Evolutionary conservation across 92 coral and sea anemone species (phyloP).

Genomic region (Umimayanthus chanpuru): DNA sequence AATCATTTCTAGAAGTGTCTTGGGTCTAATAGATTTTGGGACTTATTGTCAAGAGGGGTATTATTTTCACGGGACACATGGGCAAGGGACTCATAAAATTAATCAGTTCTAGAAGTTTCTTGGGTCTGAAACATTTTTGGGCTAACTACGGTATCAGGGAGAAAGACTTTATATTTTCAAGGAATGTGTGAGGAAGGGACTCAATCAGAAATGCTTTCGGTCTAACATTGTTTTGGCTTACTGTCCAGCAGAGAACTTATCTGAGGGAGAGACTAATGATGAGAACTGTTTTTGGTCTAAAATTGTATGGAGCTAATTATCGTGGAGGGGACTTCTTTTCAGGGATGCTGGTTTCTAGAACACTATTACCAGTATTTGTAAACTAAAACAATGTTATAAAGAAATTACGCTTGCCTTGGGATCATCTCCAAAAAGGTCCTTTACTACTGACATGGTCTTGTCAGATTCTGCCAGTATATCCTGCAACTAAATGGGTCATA

Average conservation of each 20-base stretch:
- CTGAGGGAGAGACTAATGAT: no score
- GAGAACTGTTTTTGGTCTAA: no score
- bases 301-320: not conserved
- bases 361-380: not conserved
- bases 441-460: conserved; percentile 86
- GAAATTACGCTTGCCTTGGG: conserved; percentile 79
- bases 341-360: not conserved
- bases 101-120: no score
- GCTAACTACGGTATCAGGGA: no score
- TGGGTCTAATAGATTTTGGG: no score
- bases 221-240: no score
- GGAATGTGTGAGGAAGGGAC: not conserved
- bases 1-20: no score
- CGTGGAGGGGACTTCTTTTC: not conserved
- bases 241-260: no score
- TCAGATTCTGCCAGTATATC: conserved; percentile 89
- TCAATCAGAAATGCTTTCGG: no score
- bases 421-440: conserved; percentile 97
- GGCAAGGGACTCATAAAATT: not conserved
- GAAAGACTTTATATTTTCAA: no score
- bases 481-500: conserved; percentile 61
- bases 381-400: not conserved
- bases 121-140: no score
- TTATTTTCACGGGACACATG: not conserved
- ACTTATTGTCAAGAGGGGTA: not conserved